phyloP scores from a whole-genome alignment of 1,140 invertebrate genomes.

The Brachystomella parvula region DNA sequence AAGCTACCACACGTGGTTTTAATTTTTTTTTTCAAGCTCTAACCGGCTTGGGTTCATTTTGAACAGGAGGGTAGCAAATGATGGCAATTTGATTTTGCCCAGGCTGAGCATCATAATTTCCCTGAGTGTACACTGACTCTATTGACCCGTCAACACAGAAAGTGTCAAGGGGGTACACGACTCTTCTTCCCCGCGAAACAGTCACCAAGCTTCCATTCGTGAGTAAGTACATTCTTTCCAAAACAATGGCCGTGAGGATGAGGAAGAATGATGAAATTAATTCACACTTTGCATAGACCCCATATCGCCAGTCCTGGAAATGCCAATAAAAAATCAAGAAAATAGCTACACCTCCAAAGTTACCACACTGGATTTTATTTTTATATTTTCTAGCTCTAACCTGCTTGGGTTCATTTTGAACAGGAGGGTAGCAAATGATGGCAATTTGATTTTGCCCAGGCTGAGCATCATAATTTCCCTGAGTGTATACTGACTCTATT shows the following conservation, averaged over 20 bases:
- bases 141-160: slow-evolving; percentile 31
- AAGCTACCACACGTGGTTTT: too few relatives aligned
- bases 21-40: not conserved
- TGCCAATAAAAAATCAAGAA: not conserved
- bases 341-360: not conserved
- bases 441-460: slow-evolving; percentile 30
- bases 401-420: slow-evolving; percentile 9
- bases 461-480: slow-evolving; percentile 16
- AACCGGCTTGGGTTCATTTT: slow-evolving; percentile 13
- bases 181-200: slow-evolving; percentile 12
- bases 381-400: not conserved
- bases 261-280: slow-evolving; percentile 33
- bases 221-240: slow-evolving; percentile 29
- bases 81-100: slow-evolving; percentile 30
- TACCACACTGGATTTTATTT: not conserved
- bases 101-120: slow-evolving; percentile 16
- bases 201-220: slow-evolving; percentile 30
- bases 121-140: not conserved
- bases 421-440: slow-evolving; percentile 28
- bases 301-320: slow-evolving; percentile 26
- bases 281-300: slow-evolving; percentile 27
- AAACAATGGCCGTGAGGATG: slow-evolving; percentile 31
- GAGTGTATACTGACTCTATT: not conserved
- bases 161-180: slow-evolving; percentile 14
- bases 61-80: slow-evolving; percentile 27